Evolutionary conservation across 2,113 vertebrate species (phyloP).

Genomic region (Halcyon malimbica): DNA sequence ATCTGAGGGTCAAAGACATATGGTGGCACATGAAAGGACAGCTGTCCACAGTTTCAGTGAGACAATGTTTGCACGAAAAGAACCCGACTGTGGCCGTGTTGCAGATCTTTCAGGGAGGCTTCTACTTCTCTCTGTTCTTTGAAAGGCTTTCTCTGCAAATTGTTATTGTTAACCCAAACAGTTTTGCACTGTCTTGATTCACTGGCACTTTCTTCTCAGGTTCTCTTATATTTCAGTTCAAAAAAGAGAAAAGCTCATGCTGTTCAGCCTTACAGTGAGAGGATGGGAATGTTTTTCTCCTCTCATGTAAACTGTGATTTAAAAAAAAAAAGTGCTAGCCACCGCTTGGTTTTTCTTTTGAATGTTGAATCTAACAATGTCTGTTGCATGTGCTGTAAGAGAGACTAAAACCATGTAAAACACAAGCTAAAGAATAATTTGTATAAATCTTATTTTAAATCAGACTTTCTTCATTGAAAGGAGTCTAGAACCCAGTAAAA

Average conservation of each 20-base stretch:
- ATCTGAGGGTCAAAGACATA: neutral
- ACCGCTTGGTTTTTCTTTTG: neutral
- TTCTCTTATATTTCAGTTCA: neutral
- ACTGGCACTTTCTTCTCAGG: neutral
- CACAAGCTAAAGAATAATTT: neutral
- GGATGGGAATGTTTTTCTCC: neutral
- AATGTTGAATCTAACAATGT: neutral
- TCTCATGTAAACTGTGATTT: neutral
- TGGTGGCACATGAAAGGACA: neutral
- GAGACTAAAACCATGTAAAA: neutral
- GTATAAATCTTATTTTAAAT: neutral
- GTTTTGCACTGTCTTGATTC: neutral
- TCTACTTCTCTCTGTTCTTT: neutral
- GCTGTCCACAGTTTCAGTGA: neutral
- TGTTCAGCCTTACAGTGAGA: neutral
- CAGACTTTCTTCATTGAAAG: neutral
- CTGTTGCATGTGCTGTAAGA: neutral
- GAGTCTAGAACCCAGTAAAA: neutral
- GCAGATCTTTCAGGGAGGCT: neutral
- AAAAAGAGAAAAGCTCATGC: neutral
- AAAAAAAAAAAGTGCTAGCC: neutral
- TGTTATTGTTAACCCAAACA: neutral
- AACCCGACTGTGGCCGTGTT: neutral
- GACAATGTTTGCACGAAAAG: neutral
- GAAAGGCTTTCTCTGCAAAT: neutral